Base-by-base conservation (phyloP, 2,797 vertebrate genomes). In the Astyanax mexicanus region DNA sequence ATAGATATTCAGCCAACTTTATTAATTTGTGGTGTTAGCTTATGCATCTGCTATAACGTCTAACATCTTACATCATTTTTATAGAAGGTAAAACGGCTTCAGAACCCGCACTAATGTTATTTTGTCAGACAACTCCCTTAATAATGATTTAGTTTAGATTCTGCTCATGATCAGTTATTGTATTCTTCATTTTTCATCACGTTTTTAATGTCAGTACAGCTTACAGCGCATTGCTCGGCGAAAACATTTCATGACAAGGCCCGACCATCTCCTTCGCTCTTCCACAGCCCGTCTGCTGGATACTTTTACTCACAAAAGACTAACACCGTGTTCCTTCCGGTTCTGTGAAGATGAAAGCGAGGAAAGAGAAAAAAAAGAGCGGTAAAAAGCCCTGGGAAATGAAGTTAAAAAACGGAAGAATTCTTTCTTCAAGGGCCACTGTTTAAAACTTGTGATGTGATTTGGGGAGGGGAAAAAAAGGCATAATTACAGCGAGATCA, bases 401-500 rank as follows among this genome's bases (percentile, higher is more conserved):
- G 51, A 58, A 70, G 42, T 74, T 78, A 57, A 74, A 78, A 80
- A 44, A 76, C 29, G 13, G 23, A 84, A 79, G 72, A 77, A 70
- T 72, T 44, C 42, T 47, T 76, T 81, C 76, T 74, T 76, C 75
- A 47, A 51, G 80, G 69, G 67, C 69, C 66, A 44, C 81, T 70
- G 70, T 85, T 86, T 81, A 80, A 83, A 80, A 47, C 61, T 74
- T 69, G 77, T 86, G 51, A 78, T 69, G 80, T 62, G 38, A 79
- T 74, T 80, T 72, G 67, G 67, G 38, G 65, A 42, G 72, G 72
- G 69, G 65, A 57, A 32, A 19, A 49, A 78, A 42, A 69, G 58
- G 58, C 65, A 88, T 89, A 92, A 92, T 94, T 95, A 90, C 84
- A 84, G 78, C 13, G 67, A 93, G 88, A 93, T 94, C 87, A 94